A percentile compares a stretch with the other conserved stretches of the same genome.
Evolutionary conservation across 2,113 vertebrate genomes (phyloP).

Genomic region (Clarias gariepinus): DNA sequence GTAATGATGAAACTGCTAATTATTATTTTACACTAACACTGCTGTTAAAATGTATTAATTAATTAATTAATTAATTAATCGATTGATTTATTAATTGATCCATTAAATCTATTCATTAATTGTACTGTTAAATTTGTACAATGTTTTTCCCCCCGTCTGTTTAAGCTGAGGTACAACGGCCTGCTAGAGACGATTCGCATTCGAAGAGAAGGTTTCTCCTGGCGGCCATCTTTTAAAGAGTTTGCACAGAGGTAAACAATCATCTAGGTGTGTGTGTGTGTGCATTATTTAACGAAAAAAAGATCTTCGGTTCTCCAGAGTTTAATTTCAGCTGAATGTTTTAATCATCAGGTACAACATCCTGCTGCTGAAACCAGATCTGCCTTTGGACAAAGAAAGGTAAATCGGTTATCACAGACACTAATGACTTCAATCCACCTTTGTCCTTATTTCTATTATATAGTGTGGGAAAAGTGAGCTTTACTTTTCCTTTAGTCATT

Average conservation of each 20-base stretch:
- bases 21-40: background rate
- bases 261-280: no score
- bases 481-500: background rate
- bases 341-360: constrained; percentile 68
- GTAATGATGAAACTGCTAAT: background rate
- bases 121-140: background rate
- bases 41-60: background rate
- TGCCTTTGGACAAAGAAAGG: constrained; percentile 70
- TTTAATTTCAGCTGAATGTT: constrained; percentile 1
- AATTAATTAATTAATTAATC: no score
- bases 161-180: constrained; percentile 75
- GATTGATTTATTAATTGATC: no score
- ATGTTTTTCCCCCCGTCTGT: background rate
- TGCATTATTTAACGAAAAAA: background rate
- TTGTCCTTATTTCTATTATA: background rate
- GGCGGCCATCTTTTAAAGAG: constrained; percentile 75
- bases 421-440: background rate
- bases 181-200: constrained; percentile 77
- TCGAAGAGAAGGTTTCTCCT: constrained; percentile 76
- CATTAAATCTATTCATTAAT: no score
- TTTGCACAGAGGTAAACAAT: constrained; percentile 71
- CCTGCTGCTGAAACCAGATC: constrained; percentile 66
- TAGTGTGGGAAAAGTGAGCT: background rate
- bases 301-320: background rate
- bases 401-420: constrained; percentile 36